Evolutionary conservation across 2,888 invertebrate genomes (phyloP), one percentile per base, ranked within the genome.

Genomic region (Oegoconia quadripuncta): DNA sequence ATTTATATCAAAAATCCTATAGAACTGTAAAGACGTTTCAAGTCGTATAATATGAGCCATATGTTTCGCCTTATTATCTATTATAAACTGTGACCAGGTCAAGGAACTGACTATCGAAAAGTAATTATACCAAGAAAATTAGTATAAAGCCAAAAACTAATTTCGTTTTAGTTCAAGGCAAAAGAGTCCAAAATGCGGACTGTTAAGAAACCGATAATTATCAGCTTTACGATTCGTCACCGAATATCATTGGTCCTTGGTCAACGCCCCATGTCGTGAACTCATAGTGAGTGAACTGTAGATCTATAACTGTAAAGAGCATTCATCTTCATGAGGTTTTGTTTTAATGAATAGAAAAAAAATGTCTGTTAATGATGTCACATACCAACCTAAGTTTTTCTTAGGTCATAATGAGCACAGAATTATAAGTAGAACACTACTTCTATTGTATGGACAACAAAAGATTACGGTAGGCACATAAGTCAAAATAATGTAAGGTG

Each of bases 181-280:
- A 28, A 27, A 28, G 17, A 28, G 18, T 12, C 18, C 29, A 32
- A 39, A 27, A 33, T 28, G 9, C 5, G 8, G 11, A 18, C 4
- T 23, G 48, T 49, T 46, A 49, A 39, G 47, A 52, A 51, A 58
- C 40, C 31, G 46, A 51, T 45, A 41, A 48, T 51, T 50, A 41
- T 50, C 50, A 39, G 47, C 43, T 36, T 44, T 49, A 47, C 41
- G 25, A 59, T 59, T 57, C 50, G 47, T 58, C 55, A 49, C 48
- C 29, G 43, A 50, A 44, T 54, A 36, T 44, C 47, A 50, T 33
- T 36, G 45, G 42, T 43, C 50, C 46, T 54, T 58, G 59, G 59
- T 60, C 56, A 57, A 47, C 43, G 58, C 53, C 57, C 61, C n/a
- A n/a, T n/a, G n/a, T 45, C 38, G 34, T 32, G 32, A 14, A 14